phyloP scores from a whole-genome alignment of 2,888 invertebrate species.

The Drosophila niveifrons region DNA sequence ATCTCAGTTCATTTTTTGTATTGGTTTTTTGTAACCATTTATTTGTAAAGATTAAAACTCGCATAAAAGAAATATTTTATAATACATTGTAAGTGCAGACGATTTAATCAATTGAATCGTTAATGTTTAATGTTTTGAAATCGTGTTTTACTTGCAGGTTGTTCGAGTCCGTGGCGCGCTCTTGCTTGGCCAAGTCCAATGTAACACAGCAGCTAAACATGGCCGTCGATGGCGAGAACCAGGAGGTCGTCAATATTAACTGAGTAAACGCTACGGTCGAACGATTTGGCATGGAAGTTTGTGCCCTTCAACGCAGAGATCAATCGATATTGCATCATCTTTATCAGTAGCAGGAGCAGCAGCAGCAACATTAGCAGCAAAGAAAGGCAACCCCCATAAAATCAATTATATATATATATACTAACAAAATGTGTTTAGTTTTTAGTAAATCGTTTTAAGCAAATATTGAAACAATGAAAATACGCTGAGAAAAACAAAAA shows the following conservation, averaged over 20 bases:
- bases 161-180: conserved; percentile 98
- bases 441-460: conserved; percentile 70
- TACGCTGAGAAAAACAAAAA: conserved; percentile 39
- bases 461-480: conserved; percentile 64
- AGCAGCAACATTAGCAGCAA: conserved; percentile 44
- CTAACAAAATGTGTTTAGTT: conserved; percentile 69
- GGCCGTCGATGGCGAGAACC: conserved; percentile 83
- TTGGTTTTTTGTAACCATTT: conserved; percentile 1
- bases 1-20: background rate
- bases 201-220: conserved; percentile 85
- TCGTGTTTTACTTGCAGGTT: conserved; percentile 87
- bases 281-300: conserved; percentile 34
- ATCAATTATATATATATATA: conserved; percentile 58
- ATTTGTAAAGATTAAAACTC: background rate
- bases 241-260: conserved; percentile 84
- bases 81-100: conserved; percentile 14
- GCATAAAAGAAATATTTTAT: conserved; percentile 4
- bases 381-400: conserved; percentile 30
- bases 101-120: background rate
- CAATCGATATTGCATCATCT: conserved; percentile 3
- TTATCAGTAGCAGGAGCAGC: conserved; percentile 9
- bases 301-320: conserved; percentile 40
- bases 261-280: conserved; percentile 58
- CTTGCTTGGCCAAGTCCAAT: conserved; percentile 95
- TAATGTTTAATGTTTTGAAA: background rate